phyloP scores from a whole-genome alignment of 2,797 vertebrate species.

The Tinamus major region DNA sequence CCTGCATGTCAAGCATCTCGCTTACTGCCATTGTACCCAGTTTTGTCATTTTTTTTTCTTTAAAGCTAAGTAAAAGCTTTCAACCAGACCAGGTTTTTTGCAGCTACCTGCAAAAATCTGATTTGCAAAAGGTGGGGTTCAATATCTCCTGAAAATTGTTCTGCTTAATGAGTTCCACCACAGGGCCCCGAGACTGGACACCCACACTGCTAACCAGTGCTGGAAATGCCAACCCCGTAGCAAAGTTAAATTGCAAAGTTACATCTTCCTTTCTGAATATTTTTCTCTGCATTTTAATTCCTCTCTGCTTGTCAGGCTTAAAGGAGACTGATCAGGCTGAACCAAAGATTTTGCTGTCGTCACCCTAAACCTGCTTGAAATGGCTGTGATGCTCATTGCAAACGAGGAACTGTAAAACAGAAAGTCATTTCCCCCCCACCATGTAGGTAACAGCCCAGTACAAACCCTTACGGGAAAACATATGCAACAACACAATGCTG shows the following conservation, averaged over 20 bases:
- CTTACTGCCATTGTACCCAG: neutral
- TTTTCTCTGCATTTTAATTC: slow-evolving; percentile 12
- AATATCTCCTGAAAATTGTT: slow-evolving; percentile 5
- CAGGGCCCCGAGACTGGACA: neutral
- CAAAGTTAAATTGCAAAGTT: slow-evolving; percentile 35
- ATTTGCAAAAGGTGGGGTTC: neutral
- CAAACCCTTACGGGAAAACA: neutral
- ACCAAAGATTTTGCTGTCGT: slow-evolving; percentile 3
- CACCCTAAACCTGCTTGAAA: neutral
- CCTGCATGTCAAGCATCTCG: neutral
- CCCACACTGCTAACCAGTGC: neutral
- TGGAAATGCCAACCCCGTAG: slow-evolving; percentile 24
- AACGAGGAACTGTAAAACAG: neutral
- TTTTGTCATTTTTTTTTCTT: neutral
- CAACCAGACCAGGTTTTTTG: neutral
- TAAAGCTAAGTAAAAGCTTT: neutral
- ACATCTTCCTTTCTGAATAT: slow-evolving; percentile 21
- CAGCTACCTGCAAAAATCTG: neutral
- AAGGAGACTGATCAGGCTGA: slow-evolving; percentile 4
- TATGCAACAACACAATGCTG: neutral
- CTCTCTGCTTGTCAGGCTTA: slow-evolving; percentile 25
- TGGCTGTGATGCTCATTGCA: neutral
- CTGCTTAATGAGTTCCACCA: slow-evolving; percentile 4
- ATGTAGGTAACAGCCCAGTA: neutral
- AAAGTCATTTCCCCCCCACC: neutral